Conservation (phyloP, 2,888 invertebrate species). For the Orthonychiurus folsomi region DNA sequence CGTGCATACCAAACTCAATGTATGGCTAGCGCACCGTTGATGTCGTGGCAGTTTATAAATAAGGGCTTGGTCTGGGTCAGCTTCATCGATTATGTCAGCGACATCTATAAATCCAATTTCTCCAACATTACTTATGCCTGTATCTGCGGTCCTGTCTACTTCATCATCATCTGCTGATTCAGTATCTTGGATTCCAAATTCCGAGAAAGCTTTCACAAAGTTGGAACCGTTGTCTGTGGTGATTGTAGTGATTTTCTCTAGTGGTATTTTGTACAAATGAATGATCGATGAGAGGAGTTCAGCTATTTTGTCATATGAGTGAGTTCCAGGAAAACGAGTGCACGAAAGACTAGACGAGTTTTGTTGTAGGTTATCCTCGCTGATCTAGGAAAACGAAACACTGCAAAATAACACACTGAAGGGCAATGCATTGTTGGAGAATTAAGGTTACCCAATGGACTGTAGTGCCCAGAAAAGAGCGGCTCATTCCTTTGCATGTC, state of each 20-base stretch:
- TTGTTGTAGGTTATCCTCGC: too few species aligned
- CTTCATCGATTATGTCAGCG: background rate
- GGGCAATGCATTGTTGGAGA: too few species aligned
- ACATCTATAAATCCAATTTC: background rate
- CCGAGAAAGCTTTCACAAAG: conserved; percentile 9
- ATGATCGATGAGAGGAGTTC: conserved; percentile 4
- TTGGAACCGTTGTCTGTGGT: conserved; percentile 11
- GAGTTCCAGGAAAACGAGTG: conserved; percentile 1
- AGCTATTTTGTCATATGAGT: conserved; percentile 9
- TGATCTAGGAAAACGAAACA: too few species aligned
- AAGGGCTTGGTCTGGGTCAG: background rate
- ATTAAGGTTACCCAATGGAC: conserved; percentile 4
- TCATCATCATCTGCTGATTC: conserved; percentile 1
- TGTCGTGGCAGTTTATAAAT: background rate
- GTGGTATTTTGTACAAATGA: background rate
- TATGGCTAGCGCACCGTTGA: conserved; percentile 10
- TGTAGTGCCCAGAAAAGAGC: background rate
- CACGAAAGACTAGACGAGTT: conserved; percentile 4
- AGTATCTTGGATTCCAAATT: too few species aligned
- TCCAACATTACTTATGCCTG: background rate
- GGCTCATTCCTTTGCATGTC: background rate
- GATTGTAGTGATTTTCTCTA: background rate
- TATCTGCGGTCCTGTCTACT: too few species aligned
- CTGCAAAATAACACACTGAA: too few species aligned
- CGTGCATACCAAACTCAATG: conserved; percentile 9